Percentiles rank a stretch among this genome's conserved stretches.
phyloP scores from a whole-genome alignment of 2,888 invertebrate genomes.

The Heliconius hortense region DNA sequence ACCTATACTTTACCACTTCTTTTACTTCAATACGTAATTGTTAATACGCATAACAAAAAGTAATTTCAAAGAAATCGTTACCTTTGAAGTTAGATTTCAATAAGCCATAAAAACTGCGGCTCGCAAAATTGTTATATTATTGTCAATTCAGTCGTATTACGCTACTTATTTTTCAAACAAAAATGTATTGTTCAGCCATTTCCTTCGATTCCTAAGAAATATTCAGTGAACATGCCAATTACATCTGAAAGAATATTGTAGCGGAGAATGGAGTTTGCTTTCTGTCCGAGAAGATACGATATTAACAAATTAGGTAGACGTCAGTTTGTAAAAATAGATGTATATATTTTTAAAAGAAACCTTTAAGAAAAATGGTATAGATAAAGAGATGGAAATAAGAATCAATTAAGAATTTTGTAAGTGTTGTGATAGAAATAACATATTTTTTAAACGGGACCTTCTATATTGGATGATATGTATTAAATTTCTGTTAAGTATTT shows the following conservation, averaged over 20 bases:
- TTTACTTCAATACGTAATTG: no score
- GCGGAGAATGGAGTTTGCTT: neutral
- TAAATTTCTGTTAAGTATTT: no score
- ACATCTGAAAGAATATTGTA: neutral
- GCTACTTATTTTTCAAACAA: constrained; percentile 14
- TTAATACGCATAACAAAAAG: neutral
- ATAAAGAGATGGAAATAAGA: no score
- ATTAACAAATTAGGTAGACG: constrained; percentile 4
- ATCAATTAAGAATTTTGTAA: no score
- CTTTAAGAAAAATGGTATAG: no score
- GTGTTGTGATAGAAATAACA: no score
- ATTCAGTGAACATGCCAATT: constrained; percentile 12
- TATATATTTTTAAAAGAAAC: no score
- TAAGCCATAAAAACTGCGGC: constrained; percentile 4
- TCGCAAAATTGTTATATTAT: constrained; percentile 13
- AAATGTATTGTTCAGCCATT: neutral
- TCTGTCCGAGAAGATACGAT: neutral
- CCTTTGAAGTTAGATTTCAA: constrained; percentile 15
- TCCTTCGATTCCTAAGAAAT: neutral
- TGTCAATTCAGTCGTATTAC: constrained; percentile 2
- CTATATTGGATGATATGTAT: no score
- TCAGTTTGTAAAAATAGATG: neutral
- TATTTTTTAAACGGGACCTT: no score
- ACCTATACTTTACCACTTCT: no score
- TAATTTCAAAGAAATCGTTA: constrained; percentile 9